Conservation (phyloP, 2,888 invertebrate species). For the Pyralis farinalis region DNA sequence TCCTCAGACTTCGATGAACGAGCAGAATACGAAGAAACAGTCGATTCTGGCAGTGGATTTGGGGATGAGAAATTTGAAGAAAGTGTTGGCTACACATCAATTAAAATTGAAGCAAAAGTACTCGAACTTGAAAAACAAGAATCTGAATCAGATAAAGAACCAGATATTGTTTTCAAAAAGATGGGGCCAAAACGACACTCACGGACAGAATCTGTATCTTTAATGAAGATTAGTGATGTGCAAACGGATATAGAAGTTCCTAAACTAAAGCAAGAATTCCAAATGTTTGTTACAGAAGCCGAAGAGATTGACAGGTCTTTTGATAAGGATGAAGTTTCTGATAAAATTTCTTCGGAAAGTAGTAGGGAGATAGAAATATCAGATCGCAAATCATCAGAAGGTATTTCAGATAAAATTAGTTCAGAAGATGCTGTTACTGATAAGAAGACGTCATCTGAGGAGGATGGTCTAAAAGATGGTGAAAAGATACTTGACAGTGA, state of each 20-base stretch:
- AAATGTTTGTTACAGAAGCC: constrained; percentile 73
- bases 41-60: constrained; percentile 73
- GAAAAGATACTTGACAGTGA: constrained; percentile 30
- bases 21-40: constrained; percentile 72
- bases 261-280: constrained; percentile 64
- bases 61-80: constrained; percentile 76
- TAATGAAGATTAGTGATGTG: constrained; percentile 65
- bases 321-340: constrained; percentile 70
- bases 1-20: constrained; percentile 76
- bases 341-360: constrained; percentile 77
- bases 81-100: constrained; percentile 67
- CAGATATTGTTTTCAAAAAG: constrained; percentile 65
- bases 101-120: constrained; percentile 54
- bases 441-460: constrained; percentile 74
- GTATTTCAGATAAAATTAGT: constrained; percentile 73
- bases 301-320: constrained; percentile 66
- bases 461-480: constrained; percentile 48
- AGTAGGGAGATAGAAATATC: constrained; percentile 76
- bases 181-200: constrained; percentile 71
- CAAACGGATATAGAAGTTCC: constrained; percentile 45
- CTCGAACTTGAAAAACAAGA: constrained; percentile 58
- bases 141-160: constrained; percentile 60
- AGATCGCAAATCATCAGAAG: constrained; percentile 73
- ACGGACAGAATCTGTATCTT: constrained; percentile 69
- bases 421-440: constrained; percentile 77